Base-by-base conservation (phyloP, 2,888 invertebrate genomes). In the Eulithis testata region DNA sequence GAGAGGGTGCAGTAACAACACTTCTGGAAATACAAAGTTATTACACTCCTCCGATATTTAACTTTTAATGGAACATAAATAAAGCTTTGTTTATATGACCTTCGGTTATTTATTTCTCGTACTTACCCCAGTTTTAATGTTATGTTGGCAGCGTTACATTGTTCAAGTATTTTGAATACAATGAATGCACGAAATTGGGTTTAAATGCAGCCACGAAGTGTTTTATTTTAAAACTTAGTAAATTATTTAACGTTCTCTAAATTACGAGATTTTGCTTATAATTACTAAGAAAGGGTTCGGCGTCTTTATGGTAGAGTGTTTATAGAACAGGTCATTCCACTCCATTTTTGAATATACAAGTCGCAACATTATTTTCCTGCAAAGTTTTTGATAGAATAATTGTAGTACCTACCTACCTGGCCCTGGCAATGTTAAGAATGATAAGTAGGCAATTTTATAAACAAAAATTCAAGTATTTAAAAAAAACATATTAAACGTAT, bases 1-100 rank as follows among this genome's bases (percentile, higher is more conserved):
- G 84, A 84, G 75, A 72, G 77, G 11, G 54, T 69, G 65, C 36
- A 53, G 62, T 68, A 65, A 68, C 67, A 63, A 63, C 60, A 57
- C 63, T 63, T 63, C 49, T 37, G 44, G 44, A 53, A 60, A 60
- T 50, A 27, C 49, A 36, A 60, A 65, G 37, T 11, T 51, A 49
- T 36, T 55, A 27, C 56, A 52, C 37, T 31, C 52, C 51, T 55
- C 56, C 51, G 47, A 52, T 66, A 49, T 68, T 69, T 69, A 66
- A 69, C 71, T 63, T 68, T 45, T 62, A 66, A 68, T 65, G 65
- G 69, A 71, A 73, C 68, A 63, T 71, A 71, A 73, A 71, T 68
- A 68, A 55, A 61, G 66, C 65, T 58, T 70, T 73, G 73, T 73
- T 73, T 69, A 62, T 66, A 68, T 65, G 73, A 68, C 73, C 73